A percentile compares a stretch with the other conserved stretches of the same genome.
phyloP scores from a whole-genome alignment of 1,140 invertebrate genomes.

The Archivesica marissinica region DNA sequence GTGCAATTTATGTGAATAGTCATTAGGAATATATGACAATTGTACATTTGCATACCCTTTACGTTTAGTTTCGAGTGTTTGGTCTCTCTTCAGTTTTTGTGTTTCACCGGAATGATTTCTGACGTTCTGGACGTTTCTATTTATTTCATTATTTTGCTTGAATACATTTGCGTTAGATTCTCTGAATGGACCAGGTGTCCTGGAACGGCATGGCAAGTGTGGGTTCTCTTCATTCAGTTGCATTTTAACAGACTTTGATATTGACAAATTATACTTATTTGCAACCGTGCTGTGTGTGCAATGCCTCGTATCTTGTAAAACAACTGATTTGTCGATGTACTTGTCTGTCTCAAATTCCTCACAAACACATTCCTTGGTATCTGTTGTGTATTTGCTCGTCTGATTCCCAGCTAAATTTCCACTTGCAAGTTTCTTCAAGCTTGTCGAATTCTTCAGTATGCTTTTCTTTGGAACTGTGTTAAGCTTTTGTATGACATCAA shows the following conservation, averaged over 20 bases:
- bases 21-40: not conserved
- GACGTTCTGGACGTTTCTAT: not conserved
- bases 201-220: not conserved
- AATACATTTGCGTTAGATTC: too few relatives aligned
- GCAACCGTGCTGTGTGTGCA: not conserved
- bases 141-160: not conserved
- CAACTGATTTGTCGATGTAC: too few relatives aligned
- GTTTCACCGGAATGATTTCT: not conserved
- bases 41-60: not conserved
- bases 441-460: conserved; percentile 39
- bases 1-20: too few relatives aligned
- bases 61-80: not conserved
- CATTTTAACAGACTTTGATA: not conserved
- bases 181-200: not conserved
- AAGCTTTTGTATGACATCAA: conserved; percentile 14
- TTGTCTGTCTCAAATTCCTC: too few relatives aligned
- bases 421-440: not conserved
- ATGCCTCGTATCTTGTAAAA: too few relatives aligned
- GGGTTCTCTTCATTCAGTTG: not conserved
- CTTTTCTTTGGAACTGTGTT: conserved; percentile 24
- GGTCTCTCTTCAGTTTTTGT: not conserved
- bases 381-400: too few relatives aligned
- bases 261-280: not conserved
- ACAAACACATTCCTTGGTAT: too few relatives aligned
- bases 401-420: not conserved